Evolutionary conservation across 1,140 invertebrate genomes (phyloP), one percentile per base, ranked within the genome.

Genomic region (Neodiprion virginianus): DNA sequence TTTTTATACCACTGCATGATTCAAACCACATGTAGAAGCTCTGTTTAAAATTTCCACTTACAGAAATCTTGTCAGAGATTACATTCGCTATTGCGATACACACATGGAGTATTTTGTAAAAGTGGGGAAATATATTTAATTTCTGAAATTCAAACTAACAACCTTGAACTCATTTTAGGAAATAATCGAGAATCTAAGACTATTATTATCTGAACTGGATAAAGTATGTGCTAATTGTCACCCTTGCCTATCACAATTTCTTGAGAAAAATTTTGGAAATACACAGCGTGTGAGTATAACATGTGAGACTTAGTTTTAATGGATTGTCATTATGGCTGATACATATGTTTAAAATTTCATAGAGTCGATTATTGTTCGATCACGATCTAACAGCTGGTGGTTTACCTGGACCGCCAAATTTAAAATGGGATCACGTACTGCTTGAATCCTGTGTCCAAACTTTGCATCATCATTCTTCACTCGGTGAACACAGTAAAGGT

Each of bases 221-320:
- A 83, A 61, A 8, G 74, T 82, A 12, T 87, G 84, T 75, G 82
- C 88, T 50, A 89, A 90, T 67, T 86, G 88, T 61, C 93, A 94
- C 88, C 86, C 88, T 47, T 94, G 93, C 86, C 89, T 94, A 70
- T 84, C 89, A 65, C 90, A 93, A 77, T 94, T 93, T 81, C 83
- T 94, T 23, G 89, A 88, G 1, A 93, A 91, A 84, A 91, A 90
- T 73, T 94, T 94, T 85, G 85, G 89, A 70, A 90, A 90, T 82
- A 84, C 89, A 28, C 77, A 82, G 75, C 78, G 81, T 67, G 88
- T 88, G 79, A 83, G 84, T 84, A 79, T 70, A 17, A 12, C 88
- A 76, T 87, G 87, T 81, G 80, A 85, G 12, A 83, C 85, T 77
- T 84, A 71, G 28, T 72, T 40, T 48, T 66, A 28, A 17, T 75